A percentile compares a stretch with the other conserved stretches of the same genome.
Conservation (phyloP, 2,888 invertebrate species). For the Orthosia gracilis region DNA sequence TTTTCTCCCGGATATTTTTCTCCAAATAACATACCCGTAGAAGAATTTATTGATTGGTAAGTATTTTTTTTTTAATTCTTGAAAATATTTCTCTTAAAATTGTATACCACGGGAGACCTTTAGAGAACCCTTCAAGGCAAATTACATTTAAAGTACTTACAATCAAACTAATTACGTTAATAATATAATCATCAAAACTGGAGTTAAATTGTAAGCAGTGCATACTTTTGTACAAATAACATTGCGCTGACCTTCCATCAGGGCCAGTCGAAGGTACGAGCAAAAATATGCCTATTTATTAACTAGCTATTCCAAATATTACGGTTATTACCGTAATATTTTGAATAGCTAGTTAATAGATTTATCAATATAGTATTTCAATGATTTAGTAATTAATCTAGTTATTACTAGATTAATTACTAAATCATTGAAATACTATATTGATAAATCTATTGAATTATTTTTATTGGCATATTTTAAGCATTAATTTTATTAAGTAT, state of each 20-base stretch:
- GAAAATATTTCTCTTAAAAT: no score
- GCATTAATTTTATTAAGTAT: no score
- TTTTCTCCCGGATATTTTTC: no score
- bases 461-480: no score
- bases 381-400: no score
- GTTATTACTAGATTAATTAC: constrained; percentile 27
- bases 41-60: no score
- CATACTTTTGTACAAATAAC: constrained; percentile 45
- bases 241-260: constrained; percentile 59
- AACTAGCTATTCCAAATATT: constrained; percentile 39
- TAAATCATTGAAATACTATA: constrained; percentile 5
- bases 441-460: no score
- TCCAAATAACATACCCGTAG: no score
- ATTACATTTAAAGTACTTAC: not conserved
- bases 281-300: constrained; percentile 42
- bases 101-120: not conserved
- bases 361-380: no score
- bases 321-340: no score
- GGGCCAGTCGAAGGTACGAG: constrained; percentile 53
- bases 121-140: not conserved
- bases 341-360: no score
- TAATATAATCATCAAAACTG: constrained; percentile 27
- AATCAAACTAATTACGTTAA: constrained; percentile 5
- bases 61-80: no score
- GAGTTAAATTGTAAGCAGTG: constrained; percentile 36